A percentile compares a stretch with the other conserved stretches of the same genome.
These are phyloP conservation scores for Corydoras sp. DNA, from an alignment of 2,113 vertebrate genomes.

Conservation along the genomic window DNA sequence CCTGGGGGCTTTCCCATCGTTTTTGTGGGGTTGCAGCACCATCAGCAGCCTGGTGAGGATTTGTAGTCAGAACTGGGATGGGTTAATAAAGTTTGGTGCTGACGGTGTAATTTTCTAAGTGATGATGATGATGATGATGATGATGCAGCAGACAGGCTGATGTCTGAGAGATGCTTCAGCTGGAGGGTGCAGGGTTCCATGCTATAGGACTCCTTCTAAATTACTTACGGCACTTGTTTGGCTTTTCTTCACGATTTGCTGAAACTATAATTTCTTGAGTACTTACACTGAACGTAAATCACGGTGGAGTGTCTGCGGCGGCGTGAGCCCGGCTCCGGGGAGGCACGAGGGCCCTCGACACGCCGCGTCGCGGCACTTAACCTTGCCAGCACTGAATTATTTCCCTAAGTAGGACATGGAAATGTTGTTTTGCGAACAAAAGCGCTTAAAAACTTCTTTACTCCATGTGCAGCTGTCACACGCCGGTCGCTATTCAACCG, in stretches of 20 bases:
- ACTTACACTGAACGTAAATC: not conserved
- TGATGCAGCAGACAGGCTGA: not conserved
- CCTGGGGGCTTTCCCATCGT: no score
- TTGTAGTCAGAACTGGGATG: no score
- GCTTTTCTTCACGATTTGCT: not conserved
- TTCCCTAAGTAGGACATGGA: conserved; percentile 16
- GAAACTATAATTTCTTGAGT: not conserved
- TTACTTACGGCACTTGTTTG: not conserved
- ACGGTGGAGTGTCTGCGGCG: not conserved
- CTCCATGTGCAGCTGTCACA: not conserved
- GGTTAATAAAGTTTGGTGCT: no score
- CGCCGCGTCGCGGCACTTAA: conserved; percentile 9
- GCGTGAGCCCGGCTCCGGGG: not conserved
- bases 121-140: not conserved
- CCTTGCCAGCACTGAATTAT: conserved; percentile 9
- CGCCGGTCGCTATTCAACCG: conserved; percentile 17
- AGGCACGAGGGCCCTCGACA: conserved; percentile 3
- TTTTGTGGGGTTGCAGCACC: no score
- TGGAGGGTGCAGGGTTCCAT: not conserved
- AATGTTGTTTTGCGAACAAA: conserved; percentile 23
- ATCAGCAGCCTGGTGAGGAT: no score
- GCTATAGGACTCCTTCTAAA: not conserved
- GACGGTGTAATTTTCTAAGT: no score
- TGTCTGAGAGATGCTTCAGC: not conserved
- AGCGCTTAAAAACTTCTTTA: not conserved